Base-by-base conservation (phyloP, 2,113 vertebrate species). In the Aldabrachelys gigantea region DNA sequence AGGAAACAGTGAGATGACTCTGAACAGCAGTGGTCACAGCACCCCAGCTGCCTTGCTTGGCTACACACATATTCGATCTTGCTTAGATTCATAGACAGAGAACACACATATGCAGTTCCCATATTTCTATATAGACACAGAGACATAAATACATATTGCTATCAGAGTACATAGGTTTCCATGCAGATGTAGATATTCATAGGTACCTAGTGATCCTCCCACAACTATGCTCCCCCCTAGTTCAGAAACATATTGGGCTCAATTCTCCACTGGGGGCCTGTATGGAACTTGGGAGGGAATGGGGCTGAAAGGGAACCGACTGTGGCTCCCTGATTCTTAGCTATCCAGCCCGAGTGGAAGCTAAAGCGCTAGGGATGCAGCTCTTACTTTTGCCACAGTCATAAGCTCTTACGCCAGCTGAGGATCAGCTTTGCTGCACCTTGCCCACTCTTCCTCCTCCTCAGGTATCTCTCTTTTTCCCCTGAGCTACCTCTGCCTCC, bases 271-370 rank as follows among this genome's bases (percentile, higher is more conserved):
- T 17, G 62, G 31, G 31, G 62, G 62, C 62, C 31, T 35, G n/a
- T 21, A n/a, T 2, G 2, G 69, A 75, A 41, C 69, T 38, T 41
- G 69, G 69, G 35, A 24, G 21, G 12, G 31, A 31, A 35, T 16
- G 31, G 31, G 31, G 19, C 69, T 88, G 92, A 69, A 4, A 85
- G 41, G 6, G 41, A 78, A 24, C 47, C 49, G 44, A 47, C 5
- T 2, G 44, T 38, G 19, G 31, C 10, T 35, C 57, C 38, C 1
- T 14, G 3, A 6, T n/a, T 75, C n/a, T 38, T 52, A 88, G 75
- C 27, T 75, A 17, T 3, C n/a, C 59, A 47, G 10, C 25, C 31
- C 41, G 76, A 78, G 21, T 0, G 0, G 5, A 24, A 56, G 10
- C 13, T 50, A 52, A 27, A 79, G 16, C 65, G 9, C 19, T n/a